These are phyloP conservation scores for Octopus bimaculoides DNA, from an alignment of 1,140 invertebrate genomes.

Conservation along the genomic window DNA sequence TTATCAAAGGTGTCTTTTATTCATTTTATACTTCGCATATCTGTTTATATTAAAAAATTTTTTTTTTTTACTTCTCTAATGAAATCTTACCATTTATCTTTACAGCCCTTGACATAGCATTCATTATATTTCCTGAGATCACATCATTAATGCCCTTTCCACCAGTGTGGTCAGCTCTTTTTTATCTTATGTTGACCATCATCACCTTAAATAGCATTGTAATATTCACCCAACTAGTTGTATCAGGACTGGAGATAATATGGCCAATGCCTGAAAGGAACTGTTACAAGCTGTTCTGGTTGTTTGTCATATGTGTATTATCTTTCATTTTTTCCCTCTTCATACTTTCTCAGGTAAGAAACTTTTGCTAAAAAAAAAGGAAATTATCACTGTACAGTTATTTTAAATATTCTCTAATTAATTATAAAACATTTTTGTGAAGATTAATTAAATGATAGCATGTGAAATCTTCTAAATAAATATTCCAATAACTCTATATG, in stretches of 20 bases:
- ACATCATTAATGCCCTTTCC: background rate
- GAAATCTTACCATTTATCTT: no score
- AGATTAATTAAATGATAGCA: no score
- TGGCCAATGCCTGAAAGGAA: background rate
- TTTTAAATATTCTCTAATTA: no score
- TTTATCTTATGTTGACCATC: background rate
- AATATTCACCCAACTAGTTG: background rate
- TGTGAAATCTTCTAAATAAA: no score
- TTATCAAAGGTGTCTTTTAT: no score
- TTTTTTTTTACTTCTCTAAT: no score
- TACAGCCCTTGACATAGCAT: slow-evolving; percentile 3
- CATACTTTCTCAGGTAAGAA: slow-evolving; percentile 1
- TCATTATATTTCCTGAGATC: slow-evolving; percentile 13
- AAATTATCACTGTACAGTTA: no score
- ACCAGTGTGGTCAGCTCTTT: background rate
- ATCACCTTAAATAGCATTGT: background rate
- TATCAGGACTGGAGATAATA: background rate
- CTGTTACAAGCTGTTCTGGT: slow-evolving; percentile 2
- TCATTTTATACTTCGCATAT: no score
- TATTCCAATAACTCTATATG: no score
- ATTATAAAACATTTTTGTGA: no score
- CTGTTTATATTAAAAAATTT: no score
- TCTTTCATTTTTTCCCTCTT: background rate
- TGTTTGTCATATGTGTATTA: slow-evolving; percentile 4
- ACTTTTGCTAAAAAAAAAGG: background rate